These are phyloP conservation scores for Eurytemora carolleeae DNA, from an alignment of 1,140 invertebrate species.

Conservation along the genomic window DNA sequence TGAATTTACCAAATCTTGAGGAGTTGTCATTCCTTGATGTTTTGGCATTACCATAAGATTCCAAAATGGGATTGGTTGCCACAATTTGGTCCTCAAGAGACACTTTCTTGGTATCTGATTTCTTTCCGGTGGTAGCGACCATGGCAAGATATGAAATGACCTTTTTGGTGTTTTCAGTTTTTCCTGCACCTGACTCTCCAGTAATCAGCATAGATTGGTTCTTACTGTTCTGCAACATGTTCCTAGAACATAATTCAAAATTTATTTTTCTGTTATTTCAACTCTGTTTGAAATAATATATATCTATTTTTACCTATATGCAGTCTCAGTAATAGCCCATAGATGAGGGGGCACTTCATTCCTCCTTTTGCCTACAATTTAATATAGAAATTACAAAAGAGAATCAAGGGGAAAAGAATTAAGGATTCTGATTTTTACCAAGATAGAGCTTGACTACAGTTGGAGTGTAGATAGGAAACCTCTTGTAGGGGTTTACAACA, in stretches of 20 bases:
- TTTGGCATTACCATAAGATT: constrained; percentile 99
- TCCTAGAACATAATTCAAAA: background rate
- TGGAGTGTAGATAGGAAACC: constrained; percentile 94
- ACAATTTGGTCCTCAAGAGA: constrained; percentile 89
- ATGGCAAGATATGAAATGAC: constrained; percentile 43
- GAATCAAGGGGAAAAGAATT: background rate
- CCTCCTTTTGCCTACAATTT: constrained; percentile 65
- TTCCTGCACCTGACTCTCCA: constrained; percentile 41
- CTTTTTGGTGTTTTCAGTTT: constrained; percentile 46
- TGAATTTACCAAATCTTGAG: constrained; percentile 99
- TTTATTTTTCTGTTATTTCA: background rate
- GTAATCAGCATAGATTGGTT: constrained; percentile 25
- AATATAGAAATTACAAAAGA: too few relatives aligned
- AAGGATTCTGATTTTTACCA: constrained; percentile 17
- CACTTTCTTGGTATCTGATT: constrained; percentile 34
- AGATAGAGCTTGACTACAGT: constrained; percentile 92
- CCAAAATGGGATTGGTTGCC: constrained; percentile 95
- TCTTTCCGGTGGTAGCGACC: constrained; percentile 38
- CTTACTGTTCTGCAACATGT: constrained; percentile 26
- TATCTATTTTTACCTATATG: constrained; percentile 98
- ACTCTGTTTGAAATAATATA: constrained; percentile 37
- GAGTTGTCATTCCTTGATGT: constrained; percentile 99
- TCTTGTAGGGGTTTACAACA: constrained; percentile 99
- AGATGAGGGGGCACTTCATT: constrained; percentile 99
- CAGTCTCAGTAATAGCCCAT: constrained; percentile 98